These are phyloP conservation scores for Ophraella communa DNA, from an alignment of 2,888 invertebrate genomes.

Conservation along the genomic window DNA sequence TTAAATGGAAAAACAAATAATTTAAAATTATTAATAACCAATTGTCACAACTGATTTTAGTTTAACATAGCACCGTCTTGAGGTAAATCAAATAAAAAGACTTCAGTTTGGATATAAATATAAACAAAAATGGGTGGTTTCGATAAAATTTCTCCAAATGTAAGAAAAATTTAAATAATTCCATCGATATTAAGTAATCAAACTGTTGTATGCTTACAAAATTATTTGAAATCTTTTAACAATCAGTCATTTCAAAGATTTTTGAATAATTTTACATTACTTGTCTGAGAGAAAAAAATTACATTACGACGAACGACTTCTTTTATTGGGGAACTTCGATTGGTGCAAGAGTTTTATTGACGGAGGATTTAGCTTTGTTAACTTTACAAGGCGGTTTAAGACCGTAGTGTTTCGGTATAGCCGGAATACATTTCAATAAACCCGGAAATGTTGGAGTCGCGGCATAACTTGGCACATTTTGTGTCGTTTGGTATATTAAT, in stretches of 20 bases:
- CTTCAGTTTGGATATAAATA: too few relatives aligned
- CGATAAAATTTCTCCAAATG: too few relatives aligned
- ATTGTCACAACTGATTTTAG: background rate
- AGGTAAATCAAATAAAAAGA: too few relatives aligned
- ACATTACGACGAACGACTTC: background rate
- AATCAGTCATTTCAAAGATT: background rate
- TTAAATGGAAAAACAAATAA: background rate
- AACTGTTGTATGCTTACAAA: too few relatives aligned
- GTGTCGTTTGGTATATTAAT: conserved; percentile 62
- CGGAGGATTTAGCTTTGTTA: conserved; percentile 34
- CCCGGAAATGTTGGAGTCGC: conserved; percentile 50
- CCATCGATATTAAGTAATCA: too few relatives aligned
- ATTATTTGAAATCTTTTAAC: too few relatives aligned
- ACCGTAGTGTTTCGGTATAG: conserved; percentile 44
- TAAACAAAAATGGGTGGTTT: too few relatives aligned
- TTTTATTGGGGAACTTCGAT: conserved; percentile 13
- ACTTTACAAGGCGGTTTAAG: conserved; percentile 42
- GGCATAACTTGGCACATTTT: conserved; percentile 47
- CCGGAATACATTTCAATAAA: conserved; percentile 56
- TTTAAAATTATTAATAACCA: background rate
- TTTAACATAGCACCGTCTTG: too few relatives aligned
- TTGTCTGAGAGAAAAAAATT: background rate
- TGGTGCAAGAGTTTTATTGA: conserved; percentile 1
- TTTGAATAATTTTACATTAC: background rate
- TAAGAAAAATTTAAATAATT: too few relatives aligned